These are phyloP conservation scores for Pipistrellus kuhlii DNA, from an alignment of 2,797 vertebrate species.

Conservation along the genomic window DNA sequence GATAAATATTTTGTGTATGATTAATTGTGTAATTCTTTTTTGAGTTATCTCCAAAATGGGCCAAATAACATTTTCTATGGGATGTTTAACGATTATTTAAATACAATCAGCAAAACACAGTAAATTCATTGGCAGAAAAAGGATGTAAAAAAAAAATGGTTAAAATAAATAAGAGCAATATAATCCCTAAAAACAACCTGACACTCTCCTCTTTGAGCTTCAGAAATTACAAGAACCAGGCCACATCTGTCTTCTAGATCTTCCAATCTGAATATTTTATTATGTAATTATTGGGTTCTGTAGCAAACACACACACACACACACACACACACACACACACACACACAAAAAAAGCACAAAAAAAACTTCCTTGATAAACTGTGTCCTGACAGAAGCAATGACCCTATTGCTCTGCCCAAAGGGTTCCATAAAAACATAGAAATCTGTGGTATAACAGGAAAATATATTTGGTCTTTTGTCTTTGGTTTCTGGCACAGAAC, in stretches of 20 bases:
- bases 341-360: neutral
- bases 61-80: neutral
- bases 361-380: too few relatives aligned
- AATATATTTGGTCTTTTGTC: neutral
- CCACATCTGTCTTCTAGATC: neutral
- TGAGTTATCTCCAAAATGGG: slow-evolving; percentile 33
- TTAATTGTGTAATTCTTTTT: slow-evolving; percentile 1
- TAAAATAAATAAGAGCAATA: neutral
- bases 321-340: too few relatives aligned
- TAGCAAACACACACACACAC: too few relatives aligned
- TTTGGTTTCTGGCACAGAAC: neutral
- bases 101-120: neutral
- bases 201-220: neutral
- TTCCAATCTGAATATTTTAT: neutral
- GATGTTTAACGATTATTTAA: slow-evolving; percentile 35
- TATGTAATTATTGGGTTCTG: neutral
- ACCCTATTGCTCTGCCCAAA: neutral
- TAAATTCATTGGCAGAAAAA: neutral
- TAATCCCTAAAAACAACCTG: neutral
- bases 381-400: neutral
- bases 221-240: neutral
- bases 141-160: neutral
- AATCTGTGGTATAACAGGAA: neutral
- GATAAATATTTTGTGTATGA: neutral
- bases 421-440: neutral